Conservation (phyloP, 2,888 invertebrate species). For the Catocala fraxini region DNA sequence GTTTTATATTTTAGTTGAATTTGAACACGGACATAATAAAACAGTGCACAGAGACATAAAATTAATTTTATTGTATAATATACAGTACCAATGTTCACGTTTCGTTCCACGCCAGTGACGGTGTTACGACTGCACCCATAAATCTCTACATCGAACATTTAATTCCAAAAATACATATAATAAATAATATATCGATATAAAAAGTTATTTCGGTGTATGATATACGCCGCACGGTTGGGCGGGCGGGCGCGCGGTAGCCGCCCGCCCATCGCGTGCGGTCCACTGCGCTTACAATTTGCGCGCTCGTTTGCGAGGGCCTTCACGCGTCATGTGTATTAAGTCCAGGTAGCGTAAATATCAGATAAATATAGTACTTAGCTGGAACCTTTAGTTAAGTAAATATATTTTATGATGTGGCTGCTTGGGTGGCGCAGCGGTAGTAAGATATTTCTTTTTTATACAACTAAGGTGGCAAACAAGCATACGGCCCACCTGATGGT, state of each 20-base stretch:
- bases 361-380: conserved; percentile 8
- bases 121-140: not conserved
- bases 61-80: not conserved
- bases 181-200: conserved; percentile 25
- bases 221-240: conserved; percentile 22
- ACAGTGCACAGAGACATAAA: not conserved
- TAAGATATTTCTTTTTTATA: too few species aligned
- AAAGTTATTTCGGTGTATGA: conserved; percentile 35
- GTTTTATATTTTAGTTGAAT: too few species aligned
- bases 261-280: conserved; percentile 23
- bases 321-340: conserved; percentile 21
- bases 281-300: conserved; percentile 37
- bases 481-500: too few species aligned
- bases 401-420: too few species aligned
- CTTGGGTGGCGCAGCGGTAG: too few species aligned
- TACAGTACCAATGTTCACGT: not conserved
- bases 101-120: too few species aligned
- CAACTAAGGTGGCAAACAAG: too few species aligned
- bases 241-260: conserved; percentile 18
- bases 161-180: conserved; percentile 1
- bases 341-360: conserved; percentile 32
- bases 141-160: not conserved
- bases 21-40: too few species aligned
- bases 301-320: conserved; percentile 28
- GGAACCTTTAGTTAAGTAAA: not conserved